Base-by-base conservation (phyloP, 1,140 invertebrate genomes). In the Glomeris maerens region DNA sequence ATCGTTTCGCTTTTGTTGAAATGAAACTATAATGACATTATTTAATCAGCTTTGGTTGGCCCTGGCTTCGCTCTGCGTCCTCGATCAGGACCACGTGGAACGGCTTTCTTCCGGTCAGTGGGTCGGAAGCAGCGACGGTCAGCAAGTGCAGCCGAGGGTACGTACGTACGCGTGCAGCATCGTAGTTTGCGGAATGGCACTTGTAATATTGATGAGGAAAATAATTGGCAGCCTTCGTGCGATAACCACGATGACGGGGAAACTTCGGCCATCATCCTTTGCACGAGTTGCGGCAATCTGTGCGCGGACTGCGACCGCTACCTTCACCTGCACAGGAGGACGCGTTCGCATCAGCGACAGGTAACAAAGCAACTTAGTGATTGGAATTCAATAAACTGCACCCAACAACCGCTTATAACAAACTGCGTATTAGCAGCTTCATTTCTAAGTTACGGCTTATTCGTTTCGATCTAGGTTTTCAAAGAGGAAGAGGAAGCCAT, bases 181-280 rank as follows among this genome's bases (percentile, higher is more conserved):
- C 25, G n/a, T n/a, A n/a, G 20, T 51, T 47, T 31, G 22, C 25
- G 21, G 13, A 50, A 22, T 13, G 45, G 4, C 21, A 50, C 4
- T 25, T 49, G 4, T 27, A 50, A 23, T 48, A 38, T 47, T 7
- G n/a, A 7, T 10, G 7, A 47, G 5, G 45, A 38, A 38, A 13
- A 22, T n/a, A 38, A 47, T 4, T 62, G 65, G 23, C 62, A 81
- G 77, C 82, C 83, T 3, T 81, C 82, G 27, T 98, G 94, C 70
- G 82, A 77, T 45, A 98, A 98, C 67, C 94, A 98, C 64, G 94
- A 98, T 64, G 94, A 98, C 64, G 87, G 88, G 1, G 81, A 89
- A 61, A 98, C 93, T 0, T 74, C 80, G 1, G 93, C 93, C 1
- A 86, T 95, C 38, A 89, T 98, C 41, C 81, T 73, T 50, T 98